Percentiles rank a stretch among this genome's conserved stretches.
Evolutionary conservation across 2,888 invertebrate species (phyloP).

Genomic region (Clitarchus hookeri): DNA sequence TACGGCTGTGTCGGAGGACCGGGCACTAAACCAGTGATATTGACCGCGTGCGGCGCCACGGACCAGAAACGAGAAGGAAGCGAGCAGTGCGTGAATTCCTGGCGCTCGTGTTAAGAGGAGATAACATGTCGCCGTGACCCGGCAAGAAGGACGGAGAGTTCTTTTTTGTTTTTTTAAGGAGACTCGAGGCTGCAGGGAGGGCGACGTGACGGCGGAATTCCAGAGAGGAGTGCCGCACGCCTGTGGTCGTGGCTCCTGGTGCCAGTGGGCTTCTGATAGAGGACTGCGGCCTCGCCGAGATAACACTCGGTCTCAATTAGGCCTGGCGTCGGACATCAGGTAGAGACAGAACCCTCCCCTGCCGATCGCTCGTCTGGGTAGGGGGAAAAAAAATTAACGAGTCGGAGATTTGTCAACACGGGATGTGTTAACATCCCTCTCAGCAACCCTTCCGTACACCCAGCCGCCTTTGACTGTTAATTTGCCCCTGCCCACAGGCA

Average conservation of each 20-base stretch:
- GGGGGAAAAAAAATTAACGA: neutral
- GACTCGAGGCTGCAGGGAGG: too few species aligned
- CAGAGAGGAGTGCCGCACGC: constrained; percentile 8
- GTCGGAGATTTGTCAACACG: constrained; percentile 1
- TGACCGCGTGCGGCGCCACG: neutral
- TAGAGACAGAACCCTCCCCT: neutral
- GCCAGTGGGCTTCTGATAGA: too few species aligned
- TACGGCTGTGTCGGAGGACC: neutral
- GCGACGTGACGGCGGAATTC: neutral
- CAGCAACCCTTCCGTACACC: neutral
- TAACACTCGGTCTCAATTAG: constrained; percentile 9
- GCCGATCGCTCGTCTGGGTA: neutral
- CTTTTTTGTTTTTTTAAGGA: too few species aligned
- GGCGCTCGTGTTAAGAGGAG: neutral
- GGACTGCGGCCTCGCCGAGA: neutral
- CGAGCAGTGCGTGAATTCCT: neutral
- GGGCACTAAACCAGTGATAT: neutral
- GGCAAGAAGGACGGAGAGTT: too few species aligned
- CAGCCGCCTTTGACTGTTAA: neutral
- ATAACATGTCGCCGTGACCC: neutral
- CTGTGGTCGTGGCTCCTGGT: neutral
- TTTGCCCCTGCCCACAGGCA: neutral
- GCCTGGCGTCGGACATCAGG: neutral
- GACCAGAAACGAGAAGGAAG: neutral
- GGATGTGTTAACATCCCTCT: neutral